Evolutionary conservation across 2,113 vertebrate species (phyloP).

Genomic region (Perccottus glenii): DNA sequence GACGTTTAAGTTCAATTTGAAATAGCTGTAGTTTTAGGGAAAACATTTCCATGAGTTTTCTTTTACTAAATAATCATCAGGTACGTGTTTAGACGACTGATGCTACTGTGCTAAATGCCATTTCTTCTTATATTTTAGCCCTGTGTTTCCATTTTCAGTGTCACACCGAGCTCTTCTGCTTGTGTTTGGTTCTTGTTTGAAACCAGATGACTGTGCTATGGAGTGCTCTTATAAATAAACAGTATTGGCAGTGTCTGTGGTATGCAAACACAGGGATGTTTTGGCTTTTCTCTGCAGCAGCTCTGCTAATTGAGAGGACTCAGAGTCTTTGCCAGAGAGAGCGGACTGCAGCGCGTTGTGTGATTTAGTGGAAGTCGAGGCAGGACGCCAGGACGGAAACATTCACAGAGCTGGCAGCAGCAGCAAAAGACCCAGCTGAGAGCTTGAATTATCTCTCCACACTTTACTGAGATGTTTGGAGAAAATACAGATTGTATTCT

Average conservation of each 20-base stretch:
- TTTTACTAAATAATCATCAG: too few species aligned
- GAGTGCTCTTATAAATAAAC: conserved; percentile 40
- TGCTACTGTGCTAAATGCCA: too few species aligned
- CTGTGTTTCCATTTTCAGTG: too few species aligned
- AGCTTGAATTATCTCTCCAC: conserved; percentile 20
- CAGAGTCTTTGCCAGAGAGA: conserved; percentile 43
- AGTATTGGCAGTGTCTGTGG: neutral
- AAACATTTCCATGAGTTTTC: too few species aligned
- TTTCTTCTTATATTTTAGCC: too few species aligned
- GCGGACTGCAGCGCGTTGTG: conserved; percentile 35
- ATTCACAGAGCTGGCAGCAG: conserved; percentile 44
- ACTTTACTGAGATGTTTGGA: neutral
- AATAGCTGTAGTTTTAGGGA: too few species aligned
- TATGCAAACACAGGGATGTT: conserved; percentile 41
- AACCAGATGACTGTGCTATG: conserved; percentile 31
- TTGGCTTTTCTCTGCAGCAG: conserved; percentile 34
- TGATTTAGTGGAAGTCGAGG: conserved; percentile 31
- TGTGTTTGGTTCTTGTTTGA: conserved; percentile 10
- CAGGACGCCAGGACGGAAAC: conserved; percentile 35
- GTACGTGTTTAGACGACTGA: too few species aligned
- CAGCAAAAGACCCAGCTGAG: conserved; percentile 16
- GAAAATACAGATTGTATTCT: too few species aligned
- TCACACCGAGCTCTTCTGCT: neutral
- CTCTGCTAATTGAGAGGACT: conserved; percentile 53
- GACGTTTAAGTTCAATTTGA: too few species aligned